These are phyloP conservation scores for Chironomus tentans DNA, from an alignment of 2,888 invertebrate genomes.

Conservation along the genomic window DNA sequence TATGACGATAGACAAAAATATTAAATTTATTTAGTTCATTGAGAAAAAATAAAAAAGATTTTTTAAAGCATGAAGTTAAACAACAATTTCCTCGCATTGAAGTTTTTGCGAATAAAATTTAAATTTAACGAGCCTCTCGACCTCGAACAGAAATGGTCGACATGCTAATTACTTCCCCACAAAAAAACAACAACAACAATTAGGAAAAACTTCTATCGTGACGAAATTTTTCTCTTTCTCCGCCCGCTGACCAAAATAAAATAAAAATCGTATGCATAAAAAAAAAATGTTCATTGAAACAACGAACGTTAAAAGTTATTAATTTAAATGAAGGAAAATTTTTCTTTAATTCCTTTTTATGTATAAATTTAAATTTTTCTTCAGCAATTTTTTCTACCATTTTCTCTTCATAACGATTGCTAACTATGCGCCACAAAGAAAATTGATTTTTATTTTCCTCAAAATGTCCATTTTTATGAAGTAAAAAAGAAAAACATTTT, in stretches of 20 bases:
- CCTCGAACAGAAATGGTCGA: neutral
- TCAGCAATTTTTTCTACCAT: neutral
- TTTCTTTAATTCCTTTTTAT: neutral
- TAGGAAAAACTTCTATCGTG: constrained; percentile 1
- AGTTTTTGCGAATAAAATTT: neutral
- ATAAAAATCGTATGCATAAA: neutral
- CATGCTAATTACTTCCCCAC: constrained; percentile 3
- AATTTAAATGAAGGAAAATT: neutral
- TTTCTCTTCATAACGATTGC: neutral
- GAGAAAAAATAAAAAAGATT: neutral
- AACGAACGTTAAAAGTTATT: neutral
- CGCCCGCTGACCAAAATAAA: neutral
- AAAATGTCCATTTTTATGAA: constrained; percentile 4
- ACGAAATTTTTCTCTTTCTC: constrained; percentile 8
- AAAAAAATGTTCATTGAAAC: neutral
- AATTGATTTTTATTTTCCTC: neutral
- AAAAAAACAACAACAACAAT: neutral
- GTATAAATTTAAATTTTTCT: no score
- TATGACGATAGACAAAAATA: neutral
- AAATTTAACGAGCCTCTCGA: neutral
- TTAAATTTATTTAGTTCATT: neutral
- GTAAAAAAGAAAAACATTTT: neutral
- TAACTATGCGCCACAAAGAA: neutral
- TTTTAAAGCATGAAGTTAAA: neutral
- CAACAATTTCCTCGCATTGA: neutral